Conservation (phyloP, 2,797 vertebrate genomes). For the Agapornis canus region DNA sequence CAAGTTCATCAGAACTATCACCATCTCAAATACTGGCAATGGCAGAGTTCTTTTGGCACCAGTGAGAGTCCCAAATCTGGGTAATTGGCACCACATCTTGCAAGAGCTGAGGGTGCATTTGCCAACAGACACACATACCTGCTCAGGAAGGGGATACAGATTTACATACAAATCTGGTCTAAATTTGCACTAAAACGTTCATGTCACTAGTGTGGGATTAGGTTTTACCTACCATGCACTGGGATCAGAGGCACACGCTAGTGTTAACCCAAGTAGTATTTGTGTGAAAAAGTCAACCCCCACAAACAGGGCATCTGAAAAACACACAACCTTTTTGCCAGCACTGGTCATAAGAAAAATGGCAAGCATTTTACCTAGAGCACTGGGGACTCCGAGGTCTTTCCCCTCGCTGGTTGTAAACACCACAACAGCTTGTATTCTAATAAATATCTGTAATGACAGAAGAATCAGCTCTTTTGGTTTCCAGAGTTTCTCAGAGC, state of each 20-base stretch:
- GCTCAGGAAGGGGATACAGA: neutral
- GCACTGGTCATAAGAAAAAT: neutral
- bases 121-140: neutral
- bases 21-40: neutral
- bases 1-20: neutral
- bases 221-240: neutral
- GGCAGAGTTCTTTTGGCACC: neutral
- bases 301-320: neutral
- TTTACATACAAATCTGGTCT: neutral
- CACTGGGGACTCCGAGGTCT: neutral
- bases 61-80: neutral
- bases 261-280: neutral
- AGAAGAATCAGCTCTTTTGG: neutral
- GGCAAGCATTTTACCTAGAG: neutral
- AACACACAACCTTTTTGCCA: neutral
- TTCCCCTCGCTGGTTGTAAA: neutral
- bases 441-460: neutral
- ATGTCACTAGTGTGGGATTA: neutral
- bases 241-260: neutral
- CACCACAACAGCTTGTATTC: neutral
- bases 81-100: neutral
- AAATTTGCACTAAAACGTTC: neutral
- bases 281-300: neutral
- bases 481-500: neutral
- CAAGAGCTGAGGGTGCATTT: neutral